Percentiles rank a stretch among this genome's conserved stretches.
These are phyloP conservation scores for Raja brachyura DNA, from an alignment of 2,113 vertebrate genomes.

Conservation along the genomic window DNA sequence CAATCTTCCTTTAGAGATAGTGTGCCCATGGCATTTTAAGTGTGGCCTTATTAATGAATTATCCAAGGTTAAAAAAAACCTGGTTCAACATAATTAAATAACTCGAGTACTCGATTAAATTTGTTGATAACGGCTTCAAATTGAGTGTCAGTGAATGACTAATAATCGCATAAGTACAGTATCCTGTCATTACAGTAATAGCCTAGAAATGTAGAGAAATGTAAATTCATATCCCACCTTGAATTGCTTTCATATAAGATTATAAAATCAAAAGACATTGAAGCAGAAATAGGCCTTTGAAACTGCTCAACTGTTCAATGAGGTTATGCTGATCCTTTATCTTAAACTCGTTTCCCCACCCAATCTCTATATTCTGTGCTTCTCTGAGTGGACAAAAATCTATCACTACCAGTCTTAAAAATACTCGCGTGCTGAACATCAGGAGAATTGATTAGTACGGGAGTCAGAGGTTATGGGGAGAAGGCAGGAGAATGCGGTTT, in stretches of 20 bases:
- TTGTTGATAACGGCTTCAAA: slow-evolving; percentile 16
- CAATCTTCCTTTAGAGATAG: not conserved
- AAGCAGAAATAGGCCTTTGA: too few relatives aligned
- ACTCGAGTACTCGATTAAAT: not conserved
- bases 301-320: too few relatives aligned
- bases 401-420: too few relatives aligned
- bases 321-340: too few relatives aligned
- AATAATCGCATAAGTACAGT: not conserved
- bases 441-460: too few relatives aligned
- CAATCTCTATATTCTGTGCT: too few relatives aligned
- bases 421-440: too few relatives aligned
- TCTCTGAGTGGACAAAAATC: too few relatives aligned
- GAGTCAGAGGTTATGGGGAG: too few relatives aligned
- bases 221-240: not conserved
- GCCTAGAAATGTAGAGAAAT: not conserved
- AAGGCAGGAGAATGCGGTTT: too few relatives aligned
- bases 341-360: too few relatives aligned
- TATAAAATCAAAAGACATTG: too few relatives aligned
- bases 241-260: not conserved
- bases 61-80: not conserved
- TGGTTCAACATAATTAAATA: slow-evolving; percentile 13
- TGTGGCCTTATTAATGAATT: slow-evolving; percentile 13
- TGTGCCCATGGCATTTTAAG: not conserved
- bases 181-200: not conserved
- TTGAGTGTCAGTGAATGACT: slow-evolving; percentile 9